Base-by-base conservation (phyloP, 2,113 vertebrate species). In the Halcyon malimbica region DNA sequence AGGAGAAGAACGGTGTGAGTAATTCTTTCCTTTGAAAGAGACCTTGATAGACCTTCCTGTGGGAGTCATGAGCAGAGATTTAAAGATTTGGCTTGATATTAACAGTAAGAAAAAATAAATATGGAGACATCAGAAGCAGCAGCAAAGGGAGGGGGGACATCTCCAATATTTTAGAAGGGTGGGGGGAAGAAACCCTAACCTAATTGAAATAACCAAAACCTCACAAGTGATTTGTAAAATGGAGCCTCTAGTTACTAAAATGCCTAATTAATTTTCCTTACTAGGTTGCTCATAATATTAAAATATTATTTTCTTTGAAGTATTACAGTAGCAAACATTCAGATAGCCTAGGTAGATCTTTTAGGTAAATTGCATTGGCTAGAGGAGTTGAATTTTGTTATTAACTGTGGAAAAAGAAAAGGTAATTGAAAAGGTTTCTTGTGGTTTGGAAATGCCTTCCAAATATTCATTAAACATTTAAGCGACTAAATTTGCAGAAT, bases 401-500 rank as follows among this genome's bases (percentile, higher is more conserved):
- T 95, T 84, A 97, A 96, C 65, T 25, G 33, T 39, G 65, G 73
- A 88, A 96, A 81, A 90, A 92, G 51, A 88, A 91, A 93, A 97
- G 80, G 91, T 96, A 93, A 97, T 96, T 97, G 94, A 97, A 98
- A 98, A 97, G 94, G 91, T 97, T 98, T 97, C 95, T 98, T 97
- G 94, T 93, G 96, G 82, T 94, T 97, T 98, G 96, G 97, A 98
- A 98, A 97, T 98, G 97, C 67, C 97, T 98, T 98, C 98, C 97
- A 98, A 98, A 98, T 98, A 98, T 97, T 98, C 98, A 98, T 98
- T 98, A 98, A 97, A 98, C 96, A 98, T 98, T 98, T 98, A 98
- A 98, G 97, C 96, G 18, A 97, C 98, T 98, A 98, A 98, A 98
- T 98, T 98, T 98, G 98, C 96, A 98, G 98, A 98, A 98, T 98